Evolutionary conservation across 2,888 invertebrate species (phyloP).

Genomic region (Conomelus anceps): DNA sequence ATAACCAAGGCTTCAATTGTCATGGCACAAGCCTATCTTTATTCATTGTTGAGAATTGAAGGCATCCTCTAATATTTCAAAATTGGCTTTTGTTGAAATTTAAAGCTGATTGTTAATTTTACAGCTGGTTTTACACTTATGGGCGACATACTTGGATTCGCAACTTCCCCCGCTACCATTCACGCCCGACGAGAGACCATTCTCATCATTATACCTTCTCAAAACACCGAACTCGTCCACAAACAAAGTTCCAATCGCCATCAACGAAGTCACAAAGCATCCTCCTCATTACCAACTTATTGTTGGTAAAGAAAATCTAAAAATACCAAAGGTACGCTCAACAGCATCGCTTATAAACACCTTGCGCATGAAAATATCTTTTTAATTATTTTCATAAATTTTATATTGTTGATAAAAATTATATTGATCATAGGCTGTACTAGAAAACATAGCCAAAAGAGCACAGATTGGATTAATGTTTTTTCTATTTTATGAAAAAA

Average conservation of each 20-base stretch:
- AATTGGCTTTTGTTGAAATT: too few relatives aligned
- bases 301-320: slow-evolving; percentile 57
- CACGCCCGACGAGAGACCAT: slow-evolving; percentile 59
- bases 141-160: slow-evolving; percentile 80
- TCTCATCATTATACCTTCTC: slow-evolving; percentile 49
- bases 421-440: too few relatives aligned
- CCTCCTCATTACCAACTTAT: slow-evolving; percentile 68
- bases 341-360: slow-evolving; percentile 10
- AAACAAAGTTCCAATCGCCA: slow-evolving; percentile 49
- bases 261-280: slow-evolving; percentile 55
- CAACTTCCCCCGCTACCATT: slow-evolving; percentile 49
- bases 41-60: too few relatives aligned
- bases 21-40: too few relatives aligned
- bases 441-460: too few relatives aligned
- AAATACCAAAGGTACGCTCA: slow-evolving; percentile 54
- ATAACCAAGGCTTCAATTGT: too few relatives aligned
- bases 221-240: slow-evolving; percentile 45
- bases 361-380: background rate
- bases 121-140: slow-evolving; percentile 74
- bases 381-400: too few relatives aligned
- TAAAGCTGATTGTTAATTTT: slow-evolving; percentile 32
- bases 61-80: too few relatives aligned
- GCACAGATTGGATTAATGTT: too few relatives aligned
- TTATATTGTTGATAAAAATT: too few relatives aligned
- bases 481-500: too few relatives aligned